A percentile compares a stretch with the other conserved stretches of the same genome.
These are phyloP conservation scores for Pagetopsis macropterus DNA, from an alignment of 2,797 vertebrate species.

Conservation along the genomic window DNA sequence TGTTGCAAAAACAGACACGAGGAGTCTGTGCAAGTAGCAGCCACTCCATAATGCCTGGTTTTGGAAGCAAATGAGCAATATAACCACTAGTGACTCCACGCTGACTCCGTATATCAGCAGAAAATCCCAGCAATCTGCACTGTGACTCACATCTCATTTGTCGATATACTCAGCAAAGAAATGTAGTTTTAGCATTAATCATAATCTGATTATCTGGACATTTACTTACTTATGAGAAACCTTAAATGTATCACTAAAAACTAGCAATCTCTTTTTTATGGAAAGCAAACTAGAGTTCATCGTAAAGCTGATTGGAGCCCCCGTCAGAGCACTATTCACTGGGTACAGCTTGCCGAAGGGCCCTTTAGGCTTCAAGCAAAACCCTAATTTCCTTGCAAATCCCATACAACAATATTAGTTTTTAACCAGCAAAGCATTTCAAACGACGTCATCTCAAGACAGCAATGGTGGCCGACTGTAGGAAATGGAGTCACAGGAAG, in stretches of 20 bases:
- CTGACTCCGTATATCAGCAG: slow-evolving; percentile 35
- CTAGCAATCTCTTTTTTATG: slow-evolving; percentile 2
- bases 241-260: slow-evolving; percentile 3
- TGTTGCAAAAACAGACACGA: slow-evolving; percentile 71
- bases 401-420: slow-evolving; percentile 76
- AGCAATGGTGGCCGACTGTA: slow-evolving; percentile 46
- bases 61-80: slow-evolving; percentile 61
- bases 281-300: slow-evolving; percentile 30
- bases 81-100: slow-evolving; percentile 56
- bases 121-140: slow-evolving; percentile 31
- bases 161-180: not conserved
- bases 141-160: slow-evolving; percentile 13
- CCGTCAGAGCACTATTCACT: slow-evolving; percentile 68
- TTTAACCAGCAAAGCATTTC: slow-evolving; percentile 73
- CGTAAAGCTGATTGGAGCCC: slow-evolving; percentile 35
- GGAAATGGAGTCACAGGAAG: slow-evolving; percentile 58
- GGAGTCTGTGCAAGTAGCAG: slow-evolving; percentile 62
- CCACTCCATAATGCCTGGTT: slow-evolving; percentile 57
- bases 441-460: slow-evolving; percentile 56
- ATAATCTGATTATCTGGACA: slow-evolving; percentile 3
- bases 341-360: slow-evolving; percentile 59
- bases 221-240: slow-evolving; percentile 1
- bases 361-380: slow-evolving; percentile 66
- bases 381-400: slow-evolving; percentile 78
- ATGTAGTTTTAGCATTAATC: not conserved